Conservation (phyloP, 2,113 vertebrate species). For the Ceyx margarethae region DNA sequence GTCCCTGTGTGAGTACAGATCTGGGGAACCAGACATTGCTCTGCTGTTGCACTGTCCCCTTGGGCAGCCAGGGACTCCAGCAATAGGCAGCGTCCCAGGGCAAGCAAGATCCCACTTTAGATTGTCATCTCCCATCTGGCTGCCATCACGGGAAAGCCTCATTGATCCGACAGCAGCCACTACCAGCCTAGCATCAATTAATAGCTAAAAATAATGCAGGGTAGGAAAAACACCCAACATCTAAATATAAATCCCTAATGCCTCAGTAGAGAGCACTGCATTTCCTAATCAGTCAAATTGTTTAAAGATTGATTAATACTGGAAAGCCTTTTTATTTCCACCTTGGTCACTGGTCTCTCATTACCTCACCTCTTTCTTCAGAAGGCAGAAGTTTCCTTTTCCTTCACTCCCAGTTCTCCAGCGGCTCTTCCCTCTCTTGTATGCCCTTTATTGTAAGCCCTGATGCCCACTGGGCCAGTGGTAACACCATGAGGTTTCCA, state of each 20-base stretch:
- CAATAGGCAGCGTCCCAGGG: neutral
- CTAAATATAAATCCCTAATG: constrained; percentile 56
- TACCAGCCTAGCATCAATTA: neutral
- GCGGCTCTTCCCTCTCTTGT: neutral
- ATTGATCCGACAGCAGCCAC: neutral
- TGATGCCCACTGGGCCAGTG: neutral
- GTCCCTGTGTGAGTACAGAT: neutral
- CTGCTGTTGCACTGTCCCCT: accelerated
- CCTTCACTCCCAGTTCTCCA: neutral
- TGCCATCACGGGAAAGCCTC: neutral
- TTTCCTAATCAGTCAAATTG: constrained; percentile 43
- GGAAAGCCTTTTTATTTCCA: constrained; percentile 33
- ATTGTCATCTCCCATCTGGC: neutral
- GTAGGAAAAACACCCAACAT: constrained; percentile 2
- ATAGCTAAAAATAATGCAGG: neutral
- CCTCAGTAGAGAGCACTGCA: constrained; percentile 31
- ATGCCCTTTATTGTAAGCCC: neutral
- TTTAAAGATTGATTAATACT: constrained; percentile 54
- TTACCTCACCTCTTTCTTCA: neutral
- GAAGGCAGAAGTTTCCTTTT: neutral
- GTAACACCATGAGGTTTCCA: neutral
- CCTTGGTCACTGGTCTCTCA: neutral
- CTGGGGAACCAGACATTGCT: neutral
- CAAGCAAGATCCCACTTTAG: accelerated
- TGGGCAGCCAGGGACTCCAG: accelerated